Evolutionary conservation across 2,888 invertebrate species (phyloP), one percentile per base, ranked within the genome.

Genomic region (Phaonia tiefii): DNA sequence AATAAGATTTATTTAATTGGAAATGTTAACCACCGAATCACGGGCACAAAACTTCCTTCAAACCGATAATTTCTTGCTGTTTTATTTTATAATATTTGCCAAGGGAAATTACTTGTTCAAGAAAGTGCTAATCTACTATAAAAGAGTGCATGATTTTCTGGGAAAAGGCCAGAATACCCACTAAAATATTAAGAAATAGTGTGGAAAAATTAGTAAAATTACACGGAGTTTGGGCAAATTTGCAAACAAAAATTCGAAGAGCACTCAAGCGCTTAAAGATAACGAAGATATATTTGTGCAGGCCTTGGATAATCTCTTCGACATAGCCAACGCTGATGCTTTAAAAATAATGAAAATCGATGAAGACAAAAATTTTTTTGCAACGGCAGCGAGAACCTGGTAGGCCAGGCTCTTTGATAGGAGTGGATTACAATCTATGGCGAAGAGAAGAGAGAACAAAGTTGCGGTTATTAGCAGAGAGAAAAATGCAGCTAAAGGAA

Each of bases 111-210:
- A 39, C 42, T 58, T 17, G 46, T 65, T 5, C 39, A 26, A 71
- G 58, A 58, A 71, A 58, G 58, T 58, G 22, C 39, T 51, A 44
- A 58, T 58, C 37, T 63, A n/a, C 37, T 60, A 73, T 51, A 49
- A 63, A 39, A 10, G 44, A 58, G 44, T 66, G 46, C 22, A 69
- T 69, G 51, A 54, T 54, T 69, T 69, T 54, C 54, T 54, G 54
- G 69, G 54, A 42, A 69, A 69, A 69, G 54, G 42, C 54, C 31
- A 4, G 39, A 49, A 66, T 66, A 15, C 49, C 60, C 26, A 71
- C 73, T 63, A 60, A 73, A 63, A 63, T 51, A 73, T 73, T 15
- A 63, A 25, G 49, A 49, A 63, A 73, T 42, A 49, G 51, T 63
- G 63, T 63, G 49, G 22, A 73, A 49, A 63, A 22, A 49, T 54